A percentile compares a stretch with the other conserved stretches of the same genome.
These are phyloP conservation scores for Sebastes cheni DNA, from an alignment of 2,797 vertebrate species.

Conservation along the genomic window DNA sequence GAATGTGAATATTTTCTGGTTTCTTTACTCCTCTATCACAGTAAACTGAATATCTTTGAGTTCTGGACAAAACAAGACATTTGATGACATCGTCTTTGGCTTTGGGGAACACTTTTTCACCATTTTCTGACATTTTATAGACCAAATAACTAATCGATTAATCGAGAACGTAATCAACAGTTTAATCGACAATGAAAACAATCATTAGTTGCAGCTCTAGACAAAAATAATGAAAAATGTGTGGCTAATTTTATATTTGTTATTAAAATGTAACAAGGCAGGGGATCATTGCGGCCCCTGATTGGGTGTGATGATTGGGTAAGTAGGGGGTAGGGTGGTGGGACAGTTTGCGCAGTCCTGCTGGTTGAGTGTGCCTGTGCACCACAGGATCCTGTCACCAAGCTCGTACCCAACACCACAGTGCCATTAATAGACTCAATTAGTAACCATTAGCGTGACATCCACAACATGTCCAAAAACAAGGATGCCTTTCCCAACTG, in stretches of 20 bases:
- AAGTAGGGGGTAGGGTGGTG: neutral
- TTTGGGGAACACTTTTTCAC: no score
- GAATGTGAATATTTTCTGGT: neutral
- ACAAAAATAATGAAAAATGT: neutral
- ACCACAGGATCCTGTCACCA: constrained; percentile 26
- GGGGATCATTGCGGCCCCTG: neutral
- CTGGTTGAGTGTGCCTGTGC: constrained; percentile 31
- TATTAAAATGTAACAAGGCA: neutral
- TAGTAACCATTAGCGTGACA: constrained; percentile 52
- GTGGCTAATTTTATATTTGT: neutral
- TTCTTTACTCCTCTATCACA: neutral
- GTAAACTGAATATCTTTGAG: neutral
- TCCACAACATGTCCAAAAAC: constrained; percentile 54
- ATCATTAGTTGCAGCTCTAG: neutral
- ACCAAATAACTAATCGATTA: no score
- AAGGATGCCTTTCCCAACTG: constrained; percentile 34
- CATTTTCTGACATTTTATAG: no score
- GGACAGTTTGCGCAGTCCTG: constrained; percentile 35
- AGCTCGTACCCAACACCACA: constrained; percentile 7
- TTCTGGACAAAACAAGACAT: neutral
- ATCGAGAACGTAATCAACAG: no score
- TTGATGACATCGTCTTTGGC: neutral
- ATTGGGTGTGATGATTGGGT: neutral
- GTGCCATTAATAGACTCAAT: constrained; percentile 55
- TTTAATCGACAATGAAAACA: neutral